Conservation (phyloP, 2,113 vertebrate genomes). For the Dolichallabes microphthalmus region DNA sequence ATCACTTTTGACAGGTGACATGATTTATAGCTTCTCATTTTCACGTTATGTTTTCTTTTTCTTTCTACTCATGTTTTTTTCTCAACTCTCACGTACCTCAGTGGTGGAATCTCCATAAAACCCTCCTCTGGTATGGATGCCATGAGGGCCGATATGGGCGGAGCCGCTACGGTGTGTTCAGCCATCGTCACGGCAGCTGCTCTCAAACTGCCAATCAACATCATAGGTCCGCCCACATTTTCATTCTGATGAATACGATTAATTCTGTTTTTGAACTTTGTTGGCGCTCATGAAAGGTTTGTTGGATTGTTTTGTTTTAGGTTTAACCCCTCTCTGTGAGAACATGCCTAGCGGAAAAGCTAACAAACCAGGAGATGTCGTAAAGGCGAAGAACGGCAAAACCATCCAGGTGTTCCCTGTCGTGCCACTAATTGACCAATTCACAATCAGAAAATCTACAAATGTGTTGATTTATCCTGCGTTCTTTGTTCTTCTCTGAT, state of each 20-base stretch:
- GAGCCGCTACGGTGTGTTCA: constrained; percentile 89
- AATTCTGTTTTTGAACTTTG: not conserved
- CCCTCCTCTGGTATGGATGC: constrained; percentile 89
- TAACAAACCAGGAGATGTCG: constrained; percentile 87
- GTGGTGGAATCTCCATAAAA: constrained; percentile 97
- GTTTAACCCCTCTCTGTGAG: constrained; percentile 93
- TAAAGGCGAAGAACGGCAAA: constrained; percentile 87
- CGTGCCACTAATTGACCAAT: not conserved
- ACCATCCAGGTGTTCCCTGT: constrained; percentile 87
- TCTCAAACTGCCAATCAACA: constrained; percentile 85
- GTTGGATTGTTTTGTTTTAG: constrained; percentile 51
- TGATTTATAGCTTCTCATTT: not conserved
- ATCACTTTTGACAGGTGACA: constrained; percentile 94
- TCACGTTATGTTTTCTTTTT: not conserved
- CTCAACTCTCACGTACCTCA: constrained; percentile 53
- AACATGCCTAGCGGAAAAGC: constrained; percentile 96
- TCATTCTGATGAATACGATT: too few relatives aligned
- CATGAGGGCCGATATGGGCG: constrained; percentile 97
- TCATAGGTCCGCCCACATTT: constrained; percentile 78
- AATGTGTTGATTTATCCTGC: not conserved
- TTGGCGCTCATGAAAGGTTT: not conserved
- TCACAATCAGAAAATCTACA: not conserved
- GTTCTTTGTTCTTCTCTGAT: constrained; percentile 25
- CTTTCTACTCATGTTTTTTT: not conserved
- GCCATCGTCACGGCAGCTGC: constrained; percentile 87